phyloP scores from a whole-genome alignment of 2,113 vertebrate genomes.

The Butorides virescens region DNA sequence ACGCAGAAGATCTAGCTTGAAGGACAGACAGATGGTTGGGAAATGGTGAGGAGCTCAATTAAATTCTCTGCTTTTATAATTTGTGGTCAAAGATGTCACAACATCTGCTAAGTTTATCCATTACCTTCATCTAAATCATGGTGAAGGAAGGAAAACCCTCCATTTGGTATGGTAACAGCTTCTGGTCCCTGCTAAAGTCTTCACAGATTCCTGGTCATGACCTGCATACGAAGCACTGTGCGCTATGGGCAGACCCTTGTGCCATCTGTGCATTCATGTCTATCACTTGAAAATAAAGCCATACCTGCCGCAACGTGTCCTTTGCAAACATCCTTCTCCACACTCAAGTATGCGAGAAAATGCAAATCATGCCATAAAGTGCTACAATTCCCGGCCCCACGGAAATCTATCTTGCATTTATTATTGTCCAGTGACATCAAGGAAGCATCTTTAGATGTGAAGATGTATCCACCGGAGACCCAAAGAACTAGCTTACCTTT shows the following conservation, averaged over 20 bases:
- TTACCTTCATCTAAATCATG: background rate
- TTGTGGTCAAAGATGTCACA: background rate
- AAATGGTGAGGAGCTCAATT: background rate
- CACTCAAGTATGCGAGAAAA: background rate
- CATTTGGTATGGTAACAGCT: background rate
- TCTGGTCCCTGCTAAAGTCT: background rate
- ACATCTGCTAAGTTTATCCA: background rate
- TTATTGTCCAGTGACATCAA: background rate
- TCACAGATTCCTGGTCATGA: background rate
- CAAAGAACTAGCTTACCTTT: conserved; percentile 80
- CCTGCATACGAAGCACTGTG: background rate
- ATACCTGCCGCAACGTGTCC: rapidly evolving
- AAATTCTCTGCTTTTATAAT: background rate
- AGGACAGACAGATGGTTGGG: background rate
- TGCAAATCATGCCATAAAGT: background rate
- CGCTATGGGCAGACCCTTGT: background rate
- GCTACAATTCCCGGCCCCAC: background rate
- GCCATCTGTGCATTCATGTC: background rate
- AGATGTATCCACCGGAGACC: background rate
- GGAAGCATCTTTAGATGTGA: background rate
- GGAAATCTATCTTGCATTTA: background rate
- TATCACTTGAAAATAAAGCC: background rate
- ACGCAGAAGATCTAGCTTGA: background rate
- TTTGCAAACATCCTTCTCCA: background rate
- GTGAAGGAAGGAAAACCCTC: background rate